Percentiles rank a stretch among this genome's conserved stretches.
Conservation (phyloP, 2,113 vertebrate genomes). For the Phylloscopus whistleri region DNA sequence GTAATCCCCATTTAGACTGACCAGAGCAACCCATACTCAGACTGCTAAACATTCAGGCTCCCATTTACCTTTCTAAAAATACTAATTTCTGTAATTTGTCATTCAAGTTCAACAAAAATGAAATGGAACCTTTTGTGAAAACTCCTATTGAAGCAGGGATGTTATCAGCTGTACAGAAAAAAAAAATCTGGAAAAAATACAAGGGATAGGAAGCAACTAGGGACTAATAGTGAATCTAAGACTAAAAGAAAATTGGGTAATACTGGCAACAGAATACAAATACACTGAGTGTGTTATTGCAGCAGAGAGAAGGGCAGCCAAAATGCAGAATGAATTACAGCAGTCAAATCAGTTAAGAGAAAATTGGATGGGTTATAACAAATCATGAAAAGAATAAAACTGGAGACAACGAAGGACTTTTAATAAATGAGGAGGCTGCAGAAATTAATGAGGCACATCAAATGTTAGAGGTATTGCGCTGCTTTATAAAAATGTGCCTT, state of each 20-base stretch:
- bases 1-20: background rate
- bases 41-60: background rate
- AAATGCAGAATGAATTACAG: constrained; percentile 19
- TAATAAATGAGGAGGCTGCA: constrained; percentile 5
- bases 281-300: background rate
- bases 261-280: background rate
- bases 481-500: background rate
- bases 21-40: background rate
- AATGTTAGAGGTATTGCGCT: background rate
- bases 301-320: constrained; percentile 27
- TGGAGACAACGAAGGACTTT: background rate
- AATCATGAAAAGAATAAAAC: constrained; percentile 30
- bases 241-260: background rate
- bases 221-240: background rate
- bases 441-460: constrained; percentile 46
- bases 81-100: background rate
- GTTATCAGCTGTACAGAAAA: background rate
- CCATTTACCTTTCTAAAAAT: background rate
- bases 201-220: background rate
- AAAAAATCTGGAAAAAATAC: background rate
- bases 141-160: background rate
- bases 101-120: background rate
- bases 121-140: background rate
- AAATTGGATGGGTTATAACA: constrained; percentile 43
- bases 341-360: constrained; percentile 26